phyloP scores from a whole-genome alignment of 2,797 vertebrate genomes.

The Oreortyx pictus region DNA sequence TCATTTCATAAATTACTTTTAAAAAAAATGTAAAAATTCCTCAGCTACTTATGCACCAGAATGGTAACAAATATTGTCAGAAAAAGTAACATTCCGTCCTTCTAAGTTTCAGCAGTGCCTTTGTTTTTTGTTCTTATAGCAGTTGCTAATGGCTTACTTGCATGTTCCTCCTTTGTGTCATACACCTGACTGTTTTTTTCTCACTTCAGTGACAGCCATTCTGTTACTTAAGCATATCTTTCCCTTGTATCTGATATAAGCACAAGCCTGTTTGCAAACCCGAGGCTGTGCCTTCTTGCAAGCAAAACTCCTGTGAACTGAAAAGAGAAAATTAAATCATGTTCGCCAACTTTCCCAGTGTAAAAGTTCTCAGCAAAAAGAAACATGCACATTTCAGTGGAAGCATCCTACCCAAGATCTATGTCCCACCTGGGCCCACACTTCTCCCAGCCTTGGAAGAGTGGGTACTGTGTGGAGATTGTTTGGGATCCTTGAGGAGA shows the following conservation, averaged over 20 bases:
- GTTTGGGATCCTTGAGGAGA: rapidly evolving
- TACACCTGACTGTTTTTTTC: constrained; percentile 9
- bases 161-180: background rate
- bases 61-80: background rate
- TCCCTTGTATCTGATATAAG: background rate
- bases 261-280: background rate
- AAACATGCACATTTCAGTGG: background rate
- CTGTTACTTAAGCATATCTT: constrained; percentile 30
- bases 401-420: background rate
- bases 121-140: constrained; percentile 14
- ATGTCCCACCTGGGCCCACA: rapidly evolving
- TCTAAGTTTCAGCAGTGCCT: background rate
- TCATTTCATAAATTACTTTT: background rate
- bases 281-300: background rate
- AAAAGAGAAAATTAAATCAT: background rate
- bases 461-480: background rate
- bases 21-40: constrained; percentile 10
- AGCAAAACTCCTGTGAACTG: background rate
- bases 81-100: background rate
- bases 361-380: background rate
- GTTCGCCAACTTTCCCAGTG: background rate
- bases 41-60: background rate
- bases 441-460: background rate
- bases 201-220: constrained; percentile 7
- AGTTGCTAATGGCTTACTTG: constrained; percentile 1